These are phyloP conservation scores for Troides helena DNA, from an alignment of 2,888 invertebrate species.

Conservation along the genomic window DNA sequence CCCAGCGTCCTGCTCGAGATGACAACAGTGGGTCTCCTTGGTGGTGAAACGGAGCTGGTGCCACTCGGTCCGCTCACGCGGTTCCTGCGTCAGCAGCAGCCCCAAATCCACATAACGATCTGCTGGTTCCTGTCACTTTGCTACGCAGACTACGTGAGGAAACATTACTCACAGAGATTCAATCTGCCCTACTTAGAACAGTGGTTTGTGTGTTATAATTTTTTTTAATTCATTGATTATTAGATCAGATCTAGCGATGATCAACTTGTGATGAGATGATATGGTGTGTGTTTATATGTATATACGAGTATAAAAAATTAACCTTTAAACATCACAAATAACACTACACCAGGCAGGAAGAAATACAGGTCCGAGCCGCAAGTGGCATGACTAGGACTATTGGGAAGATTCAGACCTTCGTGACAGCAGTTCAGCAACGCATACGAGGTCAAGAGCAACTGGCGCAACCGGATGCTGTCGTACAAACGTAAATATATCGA, in stretches of 20 bases:
- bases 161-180: conserved; percentile 67
- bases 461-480: conserved; percentile 19
- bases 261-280: not conserved
- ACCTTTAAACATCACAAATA: too few relatives aligned
- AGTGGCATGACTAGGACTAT: conserved; percentile 52
- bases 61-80: conserved; percentile 62
- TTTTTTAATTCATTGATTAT: not conserved
- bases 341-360: conserved; percentile 56
- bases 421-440: conserved; percentile 58
- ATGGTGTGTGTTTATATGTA: not conserved
- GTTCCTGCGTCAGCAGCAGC: conserved; percentile 69
- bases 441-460: conserved; percentile 50
- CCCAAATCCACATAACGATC: conserved; percentile 72
- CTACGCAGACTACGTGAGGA: conserved; percentile 72
- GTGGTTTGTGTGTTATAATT: conserved; percentile 54
- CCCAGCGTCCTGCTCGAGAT: conserved; percentile 68
- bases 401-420: conserved; percentile 62
- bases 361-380: conserved; percentile 58
- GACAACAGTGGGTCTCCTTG: conserved; percentile 67
- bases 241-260: not conserved
- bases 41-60: conserved; percentile 52
- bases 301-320: too few relatives aligned
- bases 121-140: conserved; percentile 75
- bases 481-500: conserved; percentile 48
- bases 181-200: conserved; percentile 72